Conservation (phyloP, 2,888 invertebrate genomes). For the Hoplodrina blanda region DNA sequence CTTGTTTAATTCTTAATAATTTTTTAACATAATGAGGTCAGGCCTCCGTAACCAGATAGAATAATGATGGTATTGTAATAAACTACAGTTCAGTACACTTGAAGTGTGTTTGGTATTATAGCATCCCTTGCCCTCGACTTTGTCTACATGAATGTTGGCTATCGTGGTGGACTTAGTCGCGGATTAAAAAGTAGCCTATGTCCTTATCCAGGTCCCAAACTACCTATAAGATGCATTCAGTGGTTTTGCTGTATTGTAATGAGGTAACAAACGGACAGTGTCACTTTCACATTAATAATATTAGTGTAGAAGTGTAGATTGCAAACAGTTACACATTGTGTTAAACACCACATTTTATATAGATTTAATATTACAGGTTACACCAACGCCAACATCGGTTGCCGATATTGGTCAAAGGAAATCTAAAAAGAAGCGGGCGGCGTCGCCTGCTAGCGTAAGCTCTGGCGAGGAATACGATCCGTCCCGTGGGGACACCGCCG, state of each 20-base stretch:
- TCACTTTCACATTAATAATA: too few species aligned
- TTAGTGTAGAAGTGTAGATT: neutral
- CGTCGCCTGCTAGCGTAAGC: constrained; percentile 85
- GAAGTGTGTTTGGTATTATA: too few species aligned
- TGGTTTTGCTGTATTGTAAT: too few species aligned
- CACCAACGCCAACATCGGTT: constrained; percentile 81
- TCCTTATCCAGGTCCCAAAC: too few species aligned
- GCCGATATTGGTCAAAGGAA: constrained; percentile 85
- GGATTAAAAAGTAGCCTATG: too few species aligned
- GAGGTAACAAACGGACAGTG: too few species aligned
- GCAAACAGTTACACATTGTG: constrained; percentile 12
- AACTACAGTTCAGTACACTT: neutral
- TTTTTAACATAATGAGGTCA: neutral
- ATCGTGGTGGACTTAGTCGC: too few species aligned
- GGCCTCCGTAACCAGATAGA: too few species aligned
- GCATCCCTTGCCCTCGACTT: too few species aligned
- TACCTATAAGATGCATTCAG: too few species aligned
- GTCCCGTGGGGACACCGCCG: constrained; percentile 81
- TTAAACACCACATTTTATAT: constrained; percentile 1
- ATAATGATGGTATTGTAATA: too few species aligned
- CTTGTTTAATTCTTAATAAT: neutral
- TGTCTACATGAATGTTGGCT: too few species aligned
- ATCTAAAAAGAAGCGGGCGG: constrained; percentile 85
- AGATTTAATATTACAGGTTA: constrained; percentile 60
- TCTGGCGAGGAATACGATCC: constrained; percentile 89